phyloP scores from a whole-genome alignment of 2,888 invertebrate genomes.

The Phaonia tiefii region DNA sequence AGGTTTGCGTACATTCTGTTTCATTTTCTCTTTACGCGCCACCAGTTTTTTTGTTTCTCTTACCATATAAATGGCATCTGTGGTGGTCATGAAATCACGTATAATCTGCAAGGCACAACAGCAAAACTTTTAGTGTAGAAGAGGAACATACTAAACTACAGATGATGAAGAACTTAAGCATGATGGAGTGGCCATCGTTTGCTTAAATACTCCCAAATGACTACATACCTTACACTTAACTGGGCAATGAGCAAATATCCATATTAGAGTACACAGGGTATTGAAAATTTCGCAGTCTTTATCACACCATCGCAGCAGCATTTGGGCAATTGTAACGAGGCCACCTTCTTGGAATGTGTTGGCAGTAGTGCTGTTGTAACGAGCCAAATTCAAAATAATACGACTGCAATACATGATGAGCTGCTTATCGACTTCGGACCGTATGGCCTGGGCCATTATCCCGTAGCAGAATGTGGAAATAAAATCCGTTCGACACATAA shows the following conservation, averaged over 20 bases:
- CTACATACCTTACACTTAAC: constrained; percentile 75
- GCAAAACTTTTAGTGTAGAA: too few species aligned
- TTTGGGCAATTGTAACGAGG: constrained; percentile 83
- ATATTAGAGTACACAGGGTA: constrained; percentile 85
- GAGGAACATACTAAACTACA: not conserved
- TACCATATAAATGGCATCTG: constrained; percentile 79
- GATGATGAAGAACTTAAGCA: constrained; percentile 22
- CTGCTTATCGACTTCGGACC: constrained; percentile 80
- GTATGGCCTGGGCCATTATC: constrained; percentile 80
- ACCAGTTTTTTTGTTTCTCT: constrained; percentile 80
- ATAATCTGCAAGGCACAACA: constrained; percentile 74
- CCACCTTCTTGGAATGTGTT: constrained; percentile 84
- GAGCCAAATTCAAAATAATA: constrained; percentile 85
- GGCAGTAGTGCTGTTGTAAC: constrained; percentile 83
- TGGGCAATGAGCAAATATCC: constrained; percentile 83
- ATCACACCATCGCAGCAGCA: constrained; percentile 86
- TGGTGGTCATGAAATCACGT: constrained; percentile 78
- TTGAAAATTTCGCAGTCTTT: constrained; percentile 85
- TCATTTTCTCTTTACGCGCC: constrained; percentile 80
- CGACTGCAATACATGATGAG: constrained; percentile 79
- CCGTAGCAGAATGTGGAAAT: constrained; percentile 80
- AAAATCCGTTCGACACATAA: constrained; percentile 78
- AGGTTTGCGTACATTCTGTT: constrained; percentile 77
- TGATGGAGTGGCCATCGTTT: constrained; percentile 12
- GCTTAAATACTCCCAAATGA: constrained; percentile 41